Base-by-base conservation (phyloP, 1,140 invertebrate genomes). In the Odontomachus brunneus region DNA sequence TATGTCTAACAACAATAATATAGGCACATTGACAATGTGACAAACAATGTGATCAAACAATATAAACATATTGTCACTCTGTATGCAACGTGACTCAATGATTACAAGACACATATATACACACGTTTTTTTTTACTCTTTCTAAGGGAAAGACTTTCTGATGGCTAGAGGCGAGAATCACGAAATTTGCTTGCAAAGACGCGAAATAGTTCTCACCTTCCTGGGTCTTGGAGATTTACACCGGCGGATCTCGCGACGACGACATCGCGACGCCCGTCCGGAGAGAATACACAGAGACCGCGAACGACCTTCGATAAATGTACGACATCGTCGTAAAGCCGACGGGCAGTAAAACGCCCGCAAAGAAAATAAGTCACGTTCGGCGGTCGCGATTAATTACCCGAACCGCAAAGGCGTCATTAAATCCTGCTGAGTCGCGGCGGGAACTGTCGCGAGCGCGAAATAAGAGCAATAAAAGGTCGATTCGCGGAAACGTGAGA, bases 321-420 rank as follows among this genome's bases (percentile, higher is more conserved):
- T 80, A 78, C 75, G 63, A 78, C 75, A 78, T 78, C 75, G 63
- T 78, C 75, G 75, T 78, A 78, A 76, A 78, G 51, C 33, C 29
- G 63, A 14, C 29, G 22, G 38, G 63, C 75, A 69, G 22, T 69
- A 80, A 80, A 80, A 80, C 4, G 22, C 17, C 51, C 7, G 75
- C 65, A 57, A 69, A 59, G 75, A 69, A 69, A 80, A 80, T 80
- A 69, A 69, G 22, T 80, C 75, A 49, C 75, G 63, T 44, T 44
- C 63, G 63, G 63, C 24, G 65, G 75, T 9, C 63, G 33, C 63
- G 51, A 78, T 80, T 80, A 80, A 80, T 80, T 80, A 80, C 24
- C 73, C 51, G 63, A 44, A 78, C 75, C 75, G 65, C 75, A 80
- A 48, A 80, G 22, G 65, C 75, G 51, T 69, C 75, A 69, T 80